A percentile compares a stretch with the other conserved stretches of the same genome.
Evolutionary conservation across 2,113 vertebrate genomes (phyloP).

Genomic region (Urocitellus parryii): DNA sequence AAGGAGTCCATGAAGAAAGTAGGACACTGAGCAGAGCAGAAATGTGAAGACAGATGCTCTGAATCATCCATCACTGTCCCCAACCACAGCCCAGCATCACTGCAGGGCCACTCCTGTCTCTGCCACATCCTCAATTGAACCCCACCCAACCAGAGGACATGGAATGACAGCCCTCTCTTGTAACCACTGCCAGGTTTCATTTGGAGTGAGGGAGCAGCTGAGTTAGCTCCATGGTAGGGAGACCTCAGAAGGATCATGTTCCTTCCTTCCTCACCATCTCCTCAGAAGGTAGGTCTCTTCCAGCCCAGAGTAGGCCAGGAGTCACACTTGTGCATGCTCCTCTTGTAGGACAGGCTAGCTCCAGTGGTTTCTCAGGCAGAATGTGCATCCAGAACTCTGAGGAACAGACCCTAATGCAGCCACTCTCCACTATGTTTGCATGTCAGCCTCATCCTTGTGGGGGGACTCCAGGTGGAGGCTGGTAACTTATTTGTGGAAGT

Average conservation of each 20-base stretch:
- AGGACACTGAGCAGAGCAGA: conserved; percentile 24
- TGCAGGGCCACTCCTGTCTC: conserved; percentile 28
- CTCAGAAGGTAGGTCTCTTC: background rate
- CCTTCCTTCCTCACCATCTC: background rate
- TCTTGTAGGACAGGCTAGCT: background rate
- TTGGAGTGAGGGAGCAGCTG: background rate
- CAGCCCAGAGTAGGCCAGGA: background rate
- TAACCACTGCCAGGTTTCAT: background rate
- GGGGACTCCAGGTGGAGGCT: background rate
- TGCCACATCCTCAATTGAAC: background rate
- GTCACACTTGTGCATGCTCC: background rate
- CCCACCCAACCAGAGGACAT: background rate
- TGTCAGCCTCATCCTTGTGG: background rate
- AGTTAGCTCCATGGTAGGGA: background rate
- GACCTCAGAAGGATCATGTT: background rate
- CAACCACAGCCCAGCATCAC: conserved; percentile 9
- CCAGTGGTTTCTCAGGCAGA: background rate
- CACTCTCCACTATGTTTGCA: background rate
- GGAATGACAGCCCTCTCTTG: background rate
- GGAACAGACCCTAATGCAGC: background rate
- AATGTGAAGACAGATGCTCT: conserved; percentile 52
- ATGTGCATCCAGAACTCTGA: background rate
- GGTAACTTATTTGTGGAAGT: conserved; percentile 20
- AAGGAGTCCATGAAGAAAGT: conserved; percentile 30
- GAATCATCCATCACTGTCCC: conserved; percentile 30